Percentiles rank a stretch among this genome's conserved stretches.
Evolutionary conservation across 2,113 vertebrate genomes (phyloP).

Genomic region (Hyla sarda): DNA sequence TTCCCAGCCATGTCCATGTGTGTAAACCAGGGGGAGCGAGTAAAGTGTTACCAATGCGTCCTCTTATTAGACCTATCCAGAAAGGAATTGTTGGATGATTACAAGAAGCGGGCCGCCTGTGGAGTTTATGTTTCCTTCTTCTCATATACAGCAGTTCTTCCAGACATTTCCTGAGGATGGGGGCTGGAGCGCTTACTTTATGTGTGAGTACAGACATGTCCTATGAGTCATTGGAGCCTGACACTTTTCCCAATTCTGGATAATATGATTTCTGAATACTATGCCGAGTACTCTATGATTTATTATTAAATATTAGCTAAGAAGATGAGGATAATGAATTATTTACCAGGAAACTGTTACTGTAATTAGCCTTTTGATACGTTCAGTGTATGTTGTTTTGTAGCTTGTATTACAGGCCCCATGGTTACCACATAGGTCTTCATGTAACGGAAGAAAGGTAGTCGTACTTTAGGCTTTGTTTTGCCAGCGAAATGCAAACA

Average conservation of each 20-base stretch:
- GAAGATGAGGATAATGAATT: background rate
- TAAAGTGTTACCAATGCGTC: background rate
- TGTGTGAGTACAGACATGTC: constrained; percentile 82
- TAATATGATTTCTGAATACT: background rate
- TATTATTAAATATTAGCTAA: background rate
- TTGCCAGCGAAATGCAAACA: background rate
- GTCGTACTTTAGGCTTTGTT: background rate
- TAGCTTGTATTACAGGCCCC: background rate
- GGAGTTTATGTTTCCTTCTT: background rate
- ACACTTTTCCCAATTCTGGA: background rate
- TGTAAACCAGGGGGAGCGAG: background rate
- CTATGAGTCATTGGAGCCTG: background rate
- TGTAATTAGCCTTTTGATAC: background rate
- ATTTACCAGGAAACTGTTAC: constrained; percentile 2
- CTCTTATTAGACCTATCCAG: background rate
- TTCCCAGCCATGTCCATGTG: constrained; percentile 35
- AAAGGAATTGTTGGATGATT: background rate
- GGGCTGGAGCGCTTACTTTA: constrained; percentile 87
- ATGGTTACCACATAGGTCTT: background rate
- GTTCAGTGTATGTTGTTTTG: background rate
- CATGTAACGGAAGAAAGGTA: background rate
- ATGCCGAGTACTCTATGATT: background rate
- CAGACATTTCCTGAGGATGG: constrained; percentile 76
- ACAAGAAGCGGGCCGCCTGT: background rate
- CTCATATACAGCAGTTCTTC: constrained; percentile 59